These are phyloP conservation scores for Lepidocolaptes lacrymiger DNA, from an alignment of 2,797 vertebrate species.

Conservation along the genomic window DNA sequence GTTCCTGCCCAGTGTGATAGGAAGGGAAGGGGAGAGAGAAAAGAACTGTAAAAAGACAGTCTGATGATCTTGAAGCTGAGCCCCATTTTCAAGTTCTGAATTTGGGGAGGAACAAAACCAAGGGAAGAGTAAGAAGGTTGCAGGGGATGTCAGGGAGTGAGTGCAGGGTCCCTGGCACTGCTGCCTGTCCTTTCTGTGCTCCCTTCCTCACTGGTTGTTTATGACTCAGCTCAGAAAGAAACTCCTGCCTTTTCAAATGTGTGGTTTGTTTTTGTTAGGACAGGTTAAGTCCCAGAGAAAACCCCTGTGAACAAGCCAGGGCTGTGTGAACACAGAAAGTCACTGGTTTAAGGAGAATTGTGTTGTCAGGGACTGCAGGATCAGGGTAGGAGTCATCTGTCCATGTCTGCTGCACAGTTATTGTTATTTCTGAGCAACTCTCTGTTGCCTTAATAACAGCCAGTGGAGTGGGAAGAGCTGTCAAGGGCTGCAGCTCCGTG, in stretches of 20 bases:
- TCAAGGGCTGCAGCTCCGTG: not conserved
- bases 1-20: rapidly evolving
- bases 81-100: not conserved
- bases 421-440: not conserved
- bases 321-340: not conserved
- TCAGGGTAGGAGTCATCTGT: not conserved
- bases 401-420: not conserved
- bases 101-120: not conserved
- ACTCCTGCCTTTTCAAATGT: not conserved
- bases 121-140: not conserved
- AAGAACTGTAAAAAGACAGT: not conserved
- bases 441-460: not conserved
- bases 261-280: not conserved
- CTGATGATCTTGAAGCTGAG: not conserved
- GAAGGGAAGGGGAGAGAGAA: not conserved
- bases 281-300: not conserved
- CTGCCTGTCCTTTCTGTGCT: not conserved
- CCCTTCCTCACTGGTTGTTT: not conserved
- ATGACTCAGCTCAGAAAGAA: not conserved
- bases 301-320: not conserved
- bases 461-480: not conserved
- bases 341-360: not conserved
- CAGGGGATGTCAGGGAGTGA: not conserved
- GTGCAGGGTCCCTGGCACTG: rapidly evolving
- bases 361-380: not conserved